phyloP scores from a whole-genome alignment of 2,113 vertebrate species.

The Cephalopterus ornatus region DNA sequence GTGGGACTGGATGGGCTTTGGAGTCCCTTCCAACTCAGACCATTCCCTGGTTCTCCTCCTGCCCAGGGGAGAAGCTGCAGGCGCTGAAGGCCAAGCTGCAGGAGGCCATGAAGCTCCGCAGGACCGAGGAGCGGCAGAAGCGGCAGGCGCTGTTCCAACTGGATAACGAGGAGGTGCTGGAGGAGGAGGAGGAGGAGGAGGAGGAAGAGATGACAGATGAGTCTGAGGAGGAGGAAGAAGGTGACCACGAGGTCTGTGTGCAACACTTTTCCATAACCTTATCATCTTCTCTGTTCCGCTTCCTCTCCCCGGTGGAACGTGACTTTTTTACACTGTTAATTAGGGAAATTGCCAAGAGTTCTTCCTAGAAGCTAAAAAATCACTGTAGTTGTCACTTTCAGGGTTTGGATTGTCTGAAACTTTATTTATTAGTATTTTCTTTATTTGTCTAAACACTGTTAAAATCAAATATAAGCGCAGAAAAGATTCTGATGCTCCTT shows the following conservation, averaged over 20 bases:
- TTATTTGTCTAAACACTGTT: neutral
- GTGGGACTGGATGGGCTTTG: neutral
- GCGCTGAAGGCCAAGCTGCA: conserved; percentile 90
- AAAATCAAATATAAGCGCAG: neutral
- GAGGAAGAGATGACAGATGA: conserved; percentile 88
- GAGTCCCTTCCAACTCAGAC: neutral
- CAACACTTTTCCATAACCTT: neutral
- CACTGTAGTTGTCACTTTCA: neutral
- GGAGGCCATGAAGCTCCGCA: conserved; percentile 91
- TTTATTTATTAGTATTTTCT: neutral
- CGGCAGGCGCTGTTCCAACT: conserved; percentile 83
- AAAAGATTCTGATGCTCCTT: neutral
- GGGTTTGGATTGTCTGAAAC: neutral
- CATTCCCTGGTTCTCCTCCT: neutral
- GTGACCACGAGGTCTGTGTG: conserved; percentile 57
- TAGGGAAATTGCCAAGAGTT: neutral
- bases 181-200: conserved; percentile 87
- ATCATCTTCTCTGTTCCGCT: neutral
- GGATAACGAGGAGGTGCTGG: conserved; percentile 92
- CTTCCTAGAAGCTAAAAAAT: neutral
- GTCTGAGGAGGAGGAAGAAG: conserved; percentile 78
- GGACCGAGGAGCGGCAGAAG: conserved; percentile 85
- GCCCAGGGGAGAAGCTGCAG: conserved; percentile 88
- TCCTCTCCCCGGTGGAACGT: neutral
- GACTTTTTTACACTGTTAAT: neutral